Conservation (phyloP, 1,140 invertebrate species). For the Drosophila burlai region DNA sequence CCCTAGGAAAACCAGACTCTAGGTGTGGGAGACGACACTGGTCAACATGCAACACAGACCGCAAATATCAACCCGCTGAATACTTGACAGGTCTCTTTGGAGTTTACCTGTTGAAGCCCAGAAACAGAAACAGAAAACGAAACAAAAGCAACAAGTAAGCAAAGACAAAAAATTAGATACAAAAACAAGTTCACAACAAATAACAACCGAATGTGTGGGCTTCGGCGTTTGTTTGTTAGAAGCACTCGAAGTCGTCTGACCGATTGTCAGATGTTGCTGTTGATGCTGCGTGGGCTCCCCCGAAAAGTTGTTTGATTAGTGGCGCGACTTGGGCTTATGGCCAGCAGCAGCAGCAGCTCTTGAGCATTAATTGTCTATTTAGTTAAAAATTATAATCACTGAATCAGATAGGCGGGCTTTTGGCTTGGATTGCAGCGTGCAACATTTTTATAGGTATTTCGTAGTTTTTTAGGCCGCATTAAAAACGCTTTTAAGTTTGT, state of each 20-base stretch:
- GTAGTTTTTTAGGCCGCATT: conserved; percentile 4
- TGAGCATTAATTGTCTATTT: conserved; percentile 71
- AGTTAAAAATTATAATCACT: conserved; percentile 62
- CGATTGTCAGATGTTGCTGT: conserved; percentile 54
- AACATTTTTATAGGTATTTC: conserved; percentile 10
- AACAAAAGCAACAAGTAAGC: conserved; percentile 70
- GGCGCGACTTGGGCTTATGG: conserved; percentile 31
- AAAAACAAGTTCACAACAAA: conserved; percentile 71
- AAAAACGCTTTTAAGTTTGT: conserved; percentile 19
- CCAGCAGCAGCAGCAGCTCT: conserved; percentile 25
- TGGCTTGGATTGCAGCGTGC: conserved; percentile 2
- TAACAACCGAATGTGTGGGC: conserved; percentile 69
- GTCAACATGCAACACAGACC: conserved; percentile 49
- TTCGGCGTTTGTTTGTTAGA: conserved; percentile 65
- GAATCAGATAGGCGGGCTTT: conserved; percentile 31
- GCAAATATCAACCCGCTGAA: conserved; percentile 69
- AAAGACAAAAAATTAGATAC: conserved; percentile 53
- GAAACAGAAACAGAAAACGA: conserved; percentile 37
- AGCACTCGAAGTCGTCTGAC: conserved; percentile 74
- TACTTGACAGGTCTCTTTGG: conserved; percentile 54
- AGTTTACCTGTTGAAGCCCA: conserved; percentile 70
- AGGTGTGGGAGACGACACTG: conserved; percentile 59
- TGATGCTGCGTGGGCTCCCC: conserved; percentile 60
- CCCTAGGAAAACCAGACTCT: conserved; percentile 30
- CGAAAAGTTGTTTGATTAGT: conserved; percentile 76